These are phyloP conservation scores for Girardia tigrina DNA, from an alignment of 2,888 invertebrate genomes.

Conservation along the genomic window DNA sequence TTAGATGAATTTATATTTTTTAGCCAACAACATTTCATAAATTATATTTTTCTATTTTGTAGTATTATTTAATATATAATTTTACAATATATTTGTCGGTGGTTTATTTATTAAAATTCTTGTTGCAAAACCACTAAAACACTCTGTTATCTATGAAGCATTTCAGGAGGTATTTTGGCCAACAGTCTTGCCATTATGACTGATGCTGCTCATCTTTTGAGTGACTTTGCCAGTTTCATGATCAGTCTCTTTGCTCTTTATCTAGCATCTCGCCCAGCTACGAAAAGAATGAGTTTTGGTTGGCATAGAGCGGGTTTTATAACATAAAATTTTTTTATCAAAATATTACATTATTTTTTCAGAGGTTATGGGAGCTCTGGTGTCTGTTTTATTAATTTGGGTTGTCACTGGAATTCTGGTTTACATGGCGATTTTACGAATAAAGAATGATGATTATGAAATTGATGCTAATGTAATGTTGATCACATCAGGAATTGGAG, in stretches of 20 bases:
- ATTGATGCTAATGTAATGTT: slow-evolving; percentile 69
- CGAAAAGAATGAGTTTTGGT: slow-evolving; percentile 72
- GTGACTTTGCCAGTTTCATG: slow-evolving; percentile 94
- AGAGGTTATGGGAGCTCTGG: slow-evolving; percentile 84
- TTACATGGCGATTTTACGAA: slow-evolving; percentile 76
- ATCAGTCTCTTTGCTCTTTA: slow-evolving; percentile 87
- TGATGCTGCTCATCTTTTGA: slow-evolving; percentile 89
- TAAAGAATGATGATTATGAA: slow-evolving; percentile 67
- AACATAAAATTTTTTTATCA: no score
- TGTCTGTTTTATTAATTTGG: slow-evolving; percentile 91
- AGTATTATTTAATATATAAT: no score
- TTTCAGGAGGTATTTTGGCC: slow-evolving; percentile 63
- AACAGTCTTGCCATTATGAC: slow-evolving; percentile 73
- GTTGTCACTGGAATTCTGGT: slow-evolving; percentile 86
- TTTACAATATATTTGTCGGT: no score
- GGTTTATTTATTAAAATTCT: no score
- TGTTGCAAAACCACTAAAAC: no score
- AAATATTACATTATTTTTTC: no score
- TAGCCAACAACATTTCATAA: no score
- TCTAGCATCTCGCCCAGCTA: slow-evolving; percentile 69
- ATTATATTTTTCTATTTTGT: no score
- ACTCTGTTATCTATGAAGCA: no score
- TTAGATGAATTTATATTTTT: no score
- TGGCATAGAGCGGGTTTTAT: slow-evolving; percentile 75
- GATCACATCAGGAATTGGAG: slow-evolving; percentile 80